These are phyloP conservation scores for Agriopis aurantiaria DNA, from an alignment of 2,888 invertebrate genomes.

Conservation along the genomic window DNA sequence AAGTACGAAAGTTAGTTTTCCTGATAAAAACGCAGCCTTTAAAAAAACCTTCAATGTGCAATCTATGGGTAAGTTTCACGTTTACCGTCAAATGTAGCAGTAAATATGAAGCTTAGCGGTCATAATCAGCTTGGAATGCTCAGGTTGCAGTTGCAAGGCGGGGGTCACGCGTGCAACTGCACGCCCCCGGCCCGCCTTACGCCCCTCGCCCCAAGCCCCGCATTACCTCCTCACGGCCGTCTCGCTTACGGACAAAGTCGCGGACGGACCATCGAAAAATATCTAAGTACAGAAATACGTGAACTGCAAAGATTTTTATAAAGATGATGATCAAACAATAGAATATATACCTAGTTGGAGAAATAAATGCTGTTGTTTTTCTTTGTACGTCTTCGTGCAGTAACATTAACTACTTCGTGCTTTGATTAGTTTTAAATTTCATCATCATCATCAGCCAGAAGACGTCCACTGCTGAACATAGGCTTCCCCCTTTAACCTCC, in stretches of 20 bases:
- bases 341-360: not conserved
- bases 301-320: not conserved
- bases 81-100: constrained; percentile 34
- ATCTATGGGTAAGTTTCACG: not conserved
- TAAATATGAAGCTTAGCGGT: constrained; percentile 35
- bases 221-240: constrained; percentile 59
- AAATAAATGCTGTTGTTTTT: too few species aligned
- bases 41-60: not conserved
- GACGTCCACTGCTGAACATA: too few species aligned
- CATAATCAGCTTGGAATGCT: constrained; percentile 31
- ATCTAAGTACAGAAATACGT: not conserved
- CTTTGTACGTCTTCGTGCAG: too few species aligned
- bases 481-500: too few species aligned
- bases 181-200: constrained; percentile 76
- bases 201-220: constrained; percentile 58
- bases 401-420: too few species aligned
- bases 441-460: too few species aligned
- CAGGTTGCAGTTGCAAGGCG: constrained; percentile 57
- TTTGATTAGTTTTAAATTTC: too few species aligned
- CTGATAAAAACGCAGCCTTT: not conserved
- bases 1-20: not conserved
- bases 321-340: not conserved
- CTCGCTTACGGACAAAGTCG: constrained; percentile 38
- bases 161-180: constrained; percentile 71
- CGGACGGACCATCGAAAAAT: not conserved